Evolutionary conservation across 2,797 vertebrate species (phyloP), one percentile per base, ranked within the genome.

Genomic region (Sternotherus odoratus): DNA sequence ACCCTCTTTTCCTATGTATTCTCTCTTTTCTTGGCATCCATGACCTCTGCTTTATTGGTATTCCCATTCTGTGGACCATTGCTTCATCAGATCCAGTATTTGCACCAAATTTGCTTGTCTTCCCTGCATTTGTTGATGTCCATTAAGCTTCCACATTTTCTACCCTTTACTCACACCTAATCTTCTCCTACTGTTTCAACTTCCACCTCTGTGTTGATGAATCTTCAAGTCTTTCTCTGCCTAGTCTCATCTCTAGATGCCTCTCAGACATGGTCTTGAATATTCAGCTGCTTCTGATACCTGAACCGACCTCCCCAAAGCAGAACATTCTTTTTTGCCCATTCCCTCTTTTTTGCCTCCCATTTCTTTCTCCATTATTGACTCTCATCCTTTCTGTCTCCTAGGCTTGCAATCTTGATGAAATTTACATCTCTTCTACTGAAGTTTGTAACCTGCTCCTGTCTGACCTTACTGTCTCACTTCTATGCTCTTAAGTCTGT

Each of bases 401-500:
- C 63, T 36, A 69, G n/a, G 10, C 17, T n/a, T 9, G 63, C 79
- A 88, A 92, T 8, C n/a, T 53, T 50, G 28, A 53, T 79, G 72
- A 79, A 93, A 89, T 86, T 82, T 86, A 82, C 43, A 30, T 28
- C 28, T 79, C 51, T 53, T 12, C 23, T 26, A 15, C 23, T 79
- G 16, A 53, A 53, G 15, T 21, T 39, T 87, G 63, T 79, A 36
- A 94, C 93, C 77, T 85, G 69, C 23, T 93, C 82, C 88, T 88
- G 53, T 24, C 23, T 79, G 89, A 84, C 10, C 9, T 85, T 9
- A 0, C 2, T 23, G 49, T 16, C 26, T 43, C 69, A 90, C 36
- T 75, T 69, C 78, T 79, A 79, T 7, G 50, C 13, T 28, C 82
- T 7, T 85, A 17, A 39, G 88, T 30, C 79, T 53, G 90, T 13